Evolutionary conservation across 1,140 invertebrate genomes (phyloP).

Genomic region (Pectinophora gossypiella): DNA sequence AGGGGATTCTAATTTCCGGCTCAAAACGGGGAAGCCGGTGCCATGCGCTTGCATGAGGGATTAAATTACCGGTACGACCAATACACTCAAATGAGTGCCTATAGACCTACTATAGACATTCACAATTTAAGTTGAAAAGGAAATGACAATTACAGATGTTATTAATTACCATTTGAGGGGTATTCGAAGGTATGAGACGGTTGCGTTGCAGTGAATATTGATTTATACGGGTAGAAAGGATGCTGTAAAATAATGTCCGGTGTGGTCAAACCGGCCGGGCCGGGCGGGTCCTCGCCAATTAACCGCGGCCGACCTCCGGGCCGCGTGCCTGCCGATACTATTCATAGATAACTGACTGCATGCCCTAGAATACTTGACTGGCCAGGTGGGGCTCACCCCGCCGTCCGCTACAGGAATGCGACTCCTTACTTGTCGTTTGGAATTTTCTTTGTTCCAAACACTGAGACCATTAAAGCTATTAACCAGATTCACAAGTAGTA

Average conservation of each 20-base stretch:
- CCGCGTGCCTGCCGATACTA: slow-evolving; percentile 37
- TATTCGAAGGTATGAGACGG: background rate
- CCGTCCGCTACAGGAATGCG: background rate
- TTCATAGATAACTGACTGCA: slow-evolving; percentile 27
- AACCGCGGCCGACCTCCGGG: slow-evolving; percentile 63
- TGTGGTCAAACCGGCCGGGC: slow-evolving; percentile 39
- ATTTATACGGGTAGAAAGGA: slow-evolving; percentile 39
- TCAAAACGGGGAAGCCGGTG: slow-evolving; percentile 38
- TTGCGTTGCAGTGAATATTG: slow-evolving; percentile 13
- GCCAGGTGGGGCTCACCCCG: background rate
- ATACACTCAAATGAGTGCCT: too few species aligned
- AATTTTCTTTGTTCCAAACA: background rate
- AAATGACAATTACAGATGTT: background rate
- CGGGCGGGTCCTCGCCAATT: slow-evolving; percentile 63
- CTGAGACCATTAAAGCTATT: background rate
- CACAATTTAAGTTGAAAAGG: too few species aligned
- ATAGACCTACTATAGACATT: too few species aligned
- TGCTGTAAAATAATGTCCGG: slow-evolving; percentile 57
- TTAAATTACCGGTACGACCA: too few species aligned
- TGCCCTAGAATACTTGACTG: background rate
- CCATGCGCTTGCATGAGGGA: background rate
- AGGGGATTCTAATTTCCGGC: slow-evolving; percentile 64
- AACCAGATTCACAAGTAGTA: too few species aligned
- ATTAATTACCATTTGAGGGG: background rate
- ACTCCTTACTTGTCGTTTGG: background rate